Evolutionary conservation across 2,113 vertebrate genomes (phyloP).

Genomic region (Perca fluviatilis): DNA sequence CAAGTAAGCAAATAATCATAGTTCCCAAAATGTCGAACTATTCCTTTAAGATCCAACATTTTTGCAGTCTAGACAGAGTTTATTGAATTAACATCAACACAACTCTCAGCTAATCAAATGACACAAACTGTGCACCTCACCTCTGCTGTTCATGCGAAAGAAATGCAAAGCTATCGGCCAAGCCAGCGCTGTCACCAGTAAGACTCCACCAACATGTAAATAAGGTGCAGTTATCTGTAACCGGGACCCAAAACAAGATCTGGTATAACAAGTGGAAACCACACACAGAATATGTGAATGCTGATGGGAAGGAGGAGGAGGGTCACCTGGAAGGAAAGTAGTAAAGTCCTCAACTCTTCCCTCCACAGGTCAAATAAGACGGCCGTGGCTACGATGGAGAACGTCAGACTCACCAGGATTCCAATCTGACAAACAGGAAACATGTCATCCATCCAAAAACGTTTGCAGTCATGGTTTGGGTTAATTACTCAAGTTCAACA

Average conservation of each 20-base stretch:
- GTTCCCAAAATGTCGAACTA: too few species aligned
- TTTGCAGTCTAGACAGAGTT: background rate
- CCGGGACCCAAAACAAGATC: background rate
- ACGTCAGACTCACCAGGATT: slow-evolving; percentile 81
- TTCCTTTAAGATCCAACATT: too few species aligned
- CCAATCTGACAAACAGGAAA: slow-evolving; percentile 77
- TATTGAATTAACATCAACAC: background rate
- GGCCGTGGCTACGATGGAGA: slow-evolving; percentile 78
- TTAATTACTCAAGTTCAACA: background rate
- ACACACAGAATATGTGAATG: accelerated
- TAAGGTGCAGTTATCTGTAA: slow-evolving; percentile 88
- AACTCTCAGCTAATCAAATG: background rate
- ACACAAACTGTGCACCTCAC: slow-evolving; percentile 64
- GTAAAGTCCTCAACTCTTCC: slow-evolving; percentile 85
- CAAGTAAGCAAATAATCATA: too few species aligned
- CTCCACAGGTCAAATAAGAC: slow-evolving; percentile 84
- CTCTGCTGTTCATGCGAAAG: slow-evolving; percentile 84
- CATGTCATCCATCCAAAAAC: background rate
- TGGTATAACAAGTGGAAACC: background rate
- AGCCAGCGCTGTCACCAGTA: slow-evolving; percentile 84
- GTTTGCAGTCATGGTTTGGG: background rate
- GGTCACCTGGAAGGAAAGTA: slow-evolving; percentile 89
- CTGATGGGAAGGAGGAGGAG: background rate
- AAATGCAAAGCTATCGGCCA: slow-evolving; percentile 90
- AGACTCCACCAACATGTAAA: slow-evolving; percentile 87